Evolutionary conservation across 2,797 vertebrate genomes (phyloP).

Genomic region (Sebastes iracundus): DNA sequence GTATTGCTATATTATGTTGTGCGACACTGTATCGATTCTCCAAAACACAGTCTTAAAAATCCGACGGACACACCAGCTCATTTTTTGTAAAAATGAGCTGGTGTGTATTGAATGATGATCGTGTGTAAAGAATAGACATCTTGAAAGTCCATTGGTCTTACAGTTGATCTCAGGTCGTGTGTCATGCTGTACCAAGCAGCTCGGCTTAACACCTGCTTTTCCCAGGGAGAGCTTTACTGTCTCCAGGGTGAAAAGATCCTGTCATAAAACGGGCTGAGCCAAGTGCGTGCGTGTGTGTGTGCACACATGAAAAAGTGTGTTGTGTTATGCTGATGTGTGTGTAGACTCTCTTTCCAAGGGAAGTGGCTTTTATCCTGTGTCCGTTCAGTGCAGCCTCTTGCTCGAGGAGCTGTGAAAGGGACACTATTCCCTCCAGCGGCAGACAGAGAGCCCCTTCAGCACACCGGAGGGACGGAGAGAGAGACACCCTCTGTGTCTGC

Average conservation of each 20-base stretch:
- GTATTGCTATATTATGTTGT: too few relatives aligned
- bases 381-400: conserved; percentile 69
- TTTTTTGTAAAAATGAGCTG: not conserved
- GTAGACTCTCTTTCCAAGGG: conserved; percentile 65
- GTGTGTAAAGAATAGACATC: not conserved
- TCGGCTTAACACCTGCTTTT: conserved; percentile 68
- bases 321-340: conserved; percentile 50
- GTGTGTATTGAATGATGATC: not conserved
- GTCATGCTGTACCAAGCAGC: conserved; percentile 41
- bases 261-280: conserved; percentile 58
- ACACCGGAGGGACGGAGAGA: conserved; percentile 58
- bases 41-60: too few relatives aligned
- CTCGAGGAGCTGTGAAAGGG: conserved; percentile 74
- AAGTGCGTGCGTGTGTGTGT: conserved; percentile 18
- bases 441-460: conserved; percentile 76
- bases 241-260: conserved; percentile 70
- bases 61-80: too few relatives aligned
- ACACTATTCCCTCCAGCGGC: conserved; percentile 73
- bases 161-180: conserved; percentile 31
- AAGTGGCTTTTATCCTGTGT: conserved; percentile 81
- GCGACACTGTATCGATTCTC: too few relatives aligned
- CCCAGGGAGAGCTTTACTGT: conserved; percentile 37
- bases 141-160: not conserved
- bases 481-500: conserved; percentile 69
- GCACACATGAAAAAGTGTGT: conserved; percentile 34